These are phyloP conservation scores for Scleropages formosus DNA, from an alignment of 2,797 vertebrate species.

Conservation along the genomic window DNA sequence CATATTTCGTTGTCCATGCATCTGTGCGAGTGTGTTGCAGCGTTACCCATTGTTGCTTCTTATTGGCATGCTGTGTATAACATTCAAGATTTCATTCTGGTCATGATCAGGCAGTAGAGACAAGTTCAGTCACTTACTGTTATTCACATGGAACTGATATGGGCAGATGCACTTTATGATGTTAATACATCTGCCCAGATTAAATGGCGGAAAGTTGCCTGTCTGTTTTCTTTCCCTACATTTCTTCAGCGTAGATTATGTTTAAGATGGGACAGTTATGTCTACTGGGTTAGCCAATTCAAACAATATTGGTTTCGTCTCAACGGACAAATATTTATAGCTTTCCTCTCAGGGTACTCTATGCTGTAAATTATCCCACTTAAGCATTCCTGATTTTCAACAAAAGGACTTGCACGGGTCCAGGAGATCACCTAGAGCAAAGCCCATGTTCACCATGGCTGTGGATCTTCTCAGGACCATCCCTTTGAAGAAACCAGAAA, in stretches of 20 bases:
- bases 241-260: not conserved
- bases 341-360: not conserved
- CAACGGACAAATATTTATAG: not conserved
- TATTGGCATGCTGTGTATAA: constrained; percentile 44
- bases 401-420: no score
- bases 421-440: no score
- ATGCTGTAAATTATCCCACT: not conserved
- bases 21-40: constrained; percentile 8
- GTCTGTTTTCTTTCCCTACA: not conserved
- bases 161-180: constrained; percentile 36
- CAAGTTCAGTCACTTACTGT: constrained; percentile 17
- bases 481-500: not conserved
- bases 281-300: no score
- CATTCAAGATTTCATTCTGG: constrained; percentile 38
- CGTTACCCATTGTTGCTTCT: constrained; percentile 22
- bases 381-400: not conserved
- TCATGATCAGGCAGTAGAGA: not conserved
- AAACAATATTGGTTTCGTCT: not conserved
- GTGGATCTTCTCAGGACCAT: not conserved
- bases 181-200: not conserved
- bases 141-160: constrained; percentile 31
- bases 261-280: not conserved
- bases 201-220: not conserved
- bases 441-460: not conserved
- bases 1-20: not conserved